Evolutionary conservation across 2,797 vertebrate species (phyloP).

Genomic region (Peromyscus eremicus): DNA sequence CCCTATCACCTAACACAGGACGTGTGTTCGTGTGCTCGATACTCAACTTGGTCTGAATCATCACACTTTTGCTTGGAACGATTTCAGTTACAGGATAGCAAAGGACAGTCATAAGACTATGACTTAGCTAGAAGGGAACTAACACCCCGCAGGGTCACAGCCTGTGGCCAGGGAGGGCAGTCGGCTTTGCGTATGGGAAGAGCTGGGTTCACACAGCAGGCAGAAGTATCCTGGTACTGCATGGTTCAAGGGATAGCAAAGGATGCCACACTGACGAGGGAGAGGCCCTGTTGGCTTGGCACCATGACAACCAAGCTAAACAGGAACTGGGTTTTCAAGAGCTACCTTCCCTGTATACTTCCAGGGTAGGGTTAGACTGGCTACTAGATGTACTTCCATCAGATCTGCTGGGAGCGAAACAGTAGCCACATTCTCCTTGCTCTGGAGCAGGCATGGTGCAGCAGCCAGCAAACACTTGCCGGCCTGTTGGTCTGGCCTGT

Average conservation of each 20-base stretch:
- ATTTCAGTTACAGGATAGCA: conserved; percentile 24
- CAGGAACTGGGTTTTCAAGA: conserved; percentile 52
- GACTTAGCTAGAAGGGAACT: background rate
- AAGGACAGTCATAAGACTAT: background rate
- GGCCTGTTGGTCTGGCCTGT: background rate
- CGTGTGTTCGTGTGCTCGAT: background rate
- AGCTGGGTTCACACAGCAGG: background rate
- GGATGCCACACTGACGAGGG: background rate
- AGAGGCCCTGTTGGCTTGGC: background rate
- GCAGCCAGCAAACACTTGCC: background rate
- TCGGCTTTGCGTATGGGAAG: background rate
- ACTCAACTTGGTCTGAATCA: background rate
- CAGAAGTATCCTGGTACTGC: background rate
- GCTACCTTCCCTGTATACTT: conserved; percentile 5
- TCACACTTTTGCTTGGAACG: background rate
- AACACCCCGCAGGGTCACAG: background rate
- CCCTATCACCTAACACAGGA: background rate
- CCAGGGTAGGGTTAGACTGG: background rate
- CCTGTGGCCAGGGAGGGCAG: background rate
- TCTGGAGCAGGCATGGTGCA: background rate
- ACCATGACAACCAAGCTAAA: conserved; percentile 29
- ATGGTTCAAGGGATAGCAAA: background rate
- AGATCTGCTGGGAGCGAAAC: background rate
- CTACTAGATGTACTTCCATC: background rate
- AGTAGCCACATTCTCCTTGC: background rate